Evolutionary conservation across 1,140 invertebrate genomes (phyloP), one percentile per base, ranked within the genome.

Genomic region (Aleiodes sp.): DNA sequence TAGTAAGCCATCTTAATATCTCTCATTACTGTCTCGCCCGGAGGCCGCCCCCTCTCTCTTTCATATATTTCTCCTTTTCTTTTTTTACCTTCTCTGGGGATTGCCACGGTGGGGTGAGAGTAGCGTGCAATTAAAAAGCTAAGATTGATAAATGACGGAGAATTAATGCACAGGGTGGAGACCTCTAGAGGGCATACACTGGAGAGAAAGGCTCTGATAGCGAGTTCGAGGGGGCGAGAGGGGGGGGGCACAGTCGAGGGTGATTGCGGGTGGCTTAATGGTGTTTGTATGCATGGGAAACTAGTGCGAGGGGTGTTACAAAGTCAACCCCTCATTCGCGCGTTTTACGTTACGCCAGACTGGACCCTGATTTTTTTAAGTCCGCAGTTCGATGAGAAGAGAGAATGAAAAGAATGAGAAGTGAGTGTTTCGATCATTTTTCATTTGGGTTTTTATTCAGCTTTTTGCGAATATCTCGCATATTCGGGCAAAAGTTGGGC

Each of bases 81-180:
- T 35, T 52, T 41, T 52, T 52, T 26, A 24, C 46, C 21, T 52
- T 19, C 46, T 24, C 46, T 52, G 12, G 56, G 56, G 29, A 63
- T 43, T 65, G n/a, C 66, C 65, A 67, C 62, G 39, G 46, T 64
- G 68, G 68, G 68, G 52, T 43, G 67, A 71, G 67, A 76, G 66
- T 73, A 69, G 72, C 72, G 75, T 75, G 81, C 80, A 82, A 84
- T 84, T 85, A 82, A 82, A 84, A 84, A 82, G 77, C 78, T 82
- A 85, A 83, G 81, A 84, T 85, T 85, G 82, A 85, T 83, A 83
- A 83, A 85, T 81, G 82, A 83, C 80, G 76, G 75, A 71, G 80
- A 83, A 84, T 84, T 84, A 82, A 82, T 80, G 77, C 75, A 64
- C 65, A 70, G 71, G 65, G 37, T 72, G 68, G 63, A 70, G 71